Conservation (phyloP, 2,888 invertebrate genomes). For the Ectemnius continuus region DNA sequence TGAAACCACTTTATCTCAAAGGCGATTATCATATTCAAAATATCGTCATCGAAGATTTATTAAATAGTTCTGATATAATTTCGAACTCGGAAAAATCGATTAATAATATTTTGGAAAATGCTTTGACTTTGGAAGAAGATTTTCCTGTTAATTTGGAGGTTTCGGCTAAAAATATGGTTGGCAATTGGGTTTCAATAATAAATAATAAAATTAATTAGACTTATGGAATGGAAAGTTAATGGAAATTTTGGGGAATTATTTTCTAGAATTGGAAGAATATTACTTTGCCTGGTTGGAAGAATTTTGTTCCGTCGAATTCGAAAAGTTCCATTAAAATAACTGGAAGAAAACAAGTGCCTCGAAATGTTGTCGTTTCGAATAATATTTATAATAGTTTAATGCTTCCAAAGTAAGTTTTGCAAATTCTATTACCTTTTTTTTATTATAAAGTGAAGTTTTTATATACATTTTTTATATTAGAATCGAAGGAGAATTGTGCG, state of each 20-base stretch:
- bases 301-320: constrained; percentile 72
- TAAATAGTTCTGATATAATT: constrained; percentile 74
- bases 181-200: constrained; percentile 54
- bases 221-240: constrained; percentile 5
- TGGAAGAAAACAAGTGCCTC: constrained; percentile 78
- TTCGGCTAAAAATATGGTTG: constrained; percentile 71
- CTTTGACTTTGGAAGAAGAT: constrained; percentile 69
- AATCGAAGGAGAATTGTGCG: constrained; percentile 56
- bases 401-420: constrained; percentile 50
- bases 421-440: background rate
- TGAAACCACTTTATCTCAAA: constrained; percentile 75
- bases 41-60: constrained; percentile 76
- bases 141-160: constrained; percentile 75
- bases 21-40: constrained; percentile 78
- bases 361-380: constrained; percentile 70
- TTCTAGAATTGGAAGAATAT: constrained; percentile 75
- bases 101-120: constrained; percentile 68
- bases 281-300: constrained; percentile 76
- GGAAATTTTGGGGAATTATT: background rate
- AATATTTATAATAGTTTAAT: constrained; percentile 50
- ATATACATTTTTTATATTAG: constrained; percentile 41
- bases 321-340: constrained; percentile 77
- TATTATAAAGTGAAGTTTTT: background rate
- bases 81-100: constrained; percentile 67
- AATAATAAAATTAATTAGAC: background rate